Evolutionary conservation across 2,888 invertebrate genomes (phyloP).

Genomic region (Aplocera efformata): DNA sequence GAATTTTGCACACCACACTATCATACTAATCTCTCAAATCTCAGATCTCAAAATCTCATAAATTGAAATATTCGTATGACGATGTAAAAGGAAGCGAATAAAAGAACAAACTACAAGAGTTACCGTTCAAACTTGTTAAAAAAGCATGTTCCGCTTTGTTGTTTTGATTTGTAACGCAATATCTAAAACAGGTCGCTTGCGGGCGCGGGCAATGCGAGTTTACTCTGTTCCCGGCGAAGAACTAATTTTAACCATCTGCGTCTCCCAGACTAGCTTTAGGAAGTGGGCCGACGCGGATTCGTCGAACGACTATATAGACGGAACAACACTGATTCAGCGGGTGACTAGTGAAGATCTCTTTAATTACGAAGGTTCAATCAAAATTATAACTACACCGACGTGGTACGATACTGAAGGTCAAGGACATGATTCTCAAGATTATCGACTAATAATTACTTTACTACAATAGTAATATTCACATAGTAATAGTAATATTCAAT

Average conservation of each 20-base stretch:
- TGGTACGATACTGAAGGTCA: background rate
- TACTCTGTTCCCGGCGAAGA: constrained; percentile 73
- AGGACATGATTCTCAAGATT: too few species aligned
- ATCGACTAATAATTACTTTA: too few species aligned
- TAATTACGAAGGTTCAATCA: too few species aligned
- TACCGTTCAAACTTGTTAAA: background rate
- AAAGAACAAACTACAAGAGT: too few species aligned
- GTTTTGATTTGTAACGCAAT: constrained; percentile 69
- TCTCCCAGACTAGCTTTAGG: constrained; percentile 77
- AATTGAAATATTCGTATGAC: too few species aligned
- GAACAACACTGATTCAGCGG: constrained; percentile 29
- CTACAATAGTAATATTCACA: too few species aligned
- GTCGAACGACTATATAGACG: constrained; percentile 42
- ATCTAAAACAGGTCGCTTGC: constrained; percentile 51
- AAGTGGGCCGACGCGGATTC: constrained; percentile 71
- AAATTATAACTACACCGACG: too few species aligned
- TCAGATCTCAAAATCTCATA: too few species aligned
- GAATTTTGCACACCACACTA: too few species aligned
- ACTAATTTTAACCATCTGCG: constrained; percentile 80
- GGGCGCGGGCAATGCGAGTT: constrained; percentile 64
- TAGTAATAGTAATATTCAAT: too few species aligned
- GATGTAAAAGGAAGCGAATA: too few species aligned
- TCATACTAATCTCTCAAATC: too few species aligned
- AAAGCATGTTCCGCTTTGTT: background rate
- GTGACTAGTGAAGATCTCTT: constrained; percentile 16